These are phyloP conservation scores for Spinibarbus caldwelli DNA, from an alignment of 2,797 vertebrate genomes.

Conservation along the genomic window DNA sequence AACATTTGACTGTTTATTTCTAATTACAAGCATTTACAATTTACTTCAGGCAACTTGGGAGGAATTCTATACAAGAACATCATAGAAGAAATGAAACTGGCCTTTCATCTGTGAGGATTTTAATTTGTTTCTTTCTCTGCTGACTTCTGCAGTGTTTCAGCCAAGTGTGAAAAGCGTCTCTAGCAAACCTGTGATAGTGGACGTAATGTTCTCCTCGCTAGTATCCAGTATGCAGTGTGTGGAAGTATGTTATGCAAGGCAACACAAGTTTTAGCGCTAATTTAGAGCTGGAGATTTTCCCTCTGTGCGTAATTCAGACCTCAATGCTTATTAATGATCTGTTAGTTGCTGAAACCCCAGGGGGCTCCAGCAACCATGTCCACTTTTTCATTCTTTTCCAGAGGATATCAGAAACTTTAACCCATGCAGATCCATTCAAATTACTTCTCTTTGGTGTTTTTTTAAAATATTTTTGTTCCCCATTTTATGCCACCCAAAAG, in stretches of 20 bases:
- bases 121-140: neutral
- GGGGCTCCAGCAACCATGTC: neutral
- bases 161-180: constrained; percentile 20
- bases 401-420: neutral
- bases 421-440: neutral
- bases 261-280: constrained; percentile 24
- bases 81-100: neutral
- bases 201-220: constrained; percentile 24
- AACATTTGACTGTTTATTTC: neutral
- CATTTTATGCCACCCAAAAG: too few relatives aligned
- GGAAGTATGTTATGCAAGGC: constrained; percentile 10
- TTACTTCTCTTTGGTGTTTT: neutral
- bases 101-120: neutral
- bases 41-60: neutral
- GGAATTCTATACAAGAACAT: neutral
- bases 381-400: neutral
- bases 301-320: constrained; percentile 5
- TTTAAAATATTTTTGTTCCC: too few relatives aligned
- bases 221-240: constrained; percentile 4
- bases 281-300: constrained; percentile 6
- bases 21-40: neutral
- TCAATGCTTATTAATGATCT: neutral
- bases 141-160: constrained; percentile 21
- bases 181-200: constrained; percentile 23
- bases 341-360: neutral